Conservation (phyloP, 1,140 invertebrate genomes). For the Aphelenchoides avenae region DNA sequence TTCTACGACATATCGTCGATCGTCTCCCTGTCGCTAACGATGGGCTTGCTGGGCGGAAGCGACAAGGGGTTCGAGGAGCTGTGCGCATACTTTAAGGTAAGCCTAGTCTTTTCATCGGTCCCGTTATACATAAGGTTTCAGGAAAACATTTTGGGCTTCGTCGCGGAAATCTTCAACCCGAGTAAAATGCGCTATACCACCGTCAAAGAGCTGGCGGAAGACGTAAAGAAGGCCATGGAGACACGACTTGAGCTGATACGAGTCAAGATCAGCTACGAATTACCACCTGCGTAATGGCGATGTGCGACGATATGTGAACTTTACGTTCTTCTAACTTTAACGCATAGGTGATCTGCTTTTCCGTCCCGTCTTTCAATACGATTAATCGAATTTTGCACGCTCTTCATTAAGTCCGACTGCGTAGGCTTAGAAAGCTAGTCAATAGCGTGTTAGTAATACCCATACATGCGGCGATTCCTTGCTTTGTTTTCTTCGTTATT, state of each 20-base stretch:
- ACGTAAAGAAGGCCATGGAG: slow-evolving; percentile 31
- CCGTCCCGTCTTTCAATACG: neutral
- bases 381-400: neutral
- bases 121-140: slow-evolving; percentile 12
- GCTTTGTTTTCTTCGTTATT: neutral
- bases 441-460: neutral
- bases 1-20: slow-evolving; percentile 49
- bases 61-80: slow-evolving; percentile 38
- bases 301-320: neutral
- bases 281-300: slow-evolving; percentile 26
- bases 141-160: slow-evolving; percentile 37
- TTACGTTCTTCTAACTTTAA: neutral
- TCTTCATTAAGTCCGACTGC: neutral
- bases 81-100: slow-evolving; percentile 39
- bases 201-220: slow-evolving; percentile 31
- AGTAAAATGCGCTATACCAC: slow-evolving; percentile 41
- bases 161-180: slow-evolving; percentile 40
- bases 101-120: neutral
- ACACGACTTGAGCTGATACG: slow-evolving; percentile 35
- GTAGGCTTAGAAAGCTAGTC: neutral
- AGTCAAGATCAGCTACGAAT: slow-evolving; percentile 40
- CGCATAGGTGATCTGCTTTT: neutral
- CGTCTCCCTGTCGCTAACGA: slow-evolving; percentile 26
- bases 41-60: slow-evolving; percentile 40
- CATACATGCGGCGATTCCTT: neutral